Evolutionary conservation across 2,888 invertebrate species (phyloP).

Genomic region (Calameuta idolon): DNA sequence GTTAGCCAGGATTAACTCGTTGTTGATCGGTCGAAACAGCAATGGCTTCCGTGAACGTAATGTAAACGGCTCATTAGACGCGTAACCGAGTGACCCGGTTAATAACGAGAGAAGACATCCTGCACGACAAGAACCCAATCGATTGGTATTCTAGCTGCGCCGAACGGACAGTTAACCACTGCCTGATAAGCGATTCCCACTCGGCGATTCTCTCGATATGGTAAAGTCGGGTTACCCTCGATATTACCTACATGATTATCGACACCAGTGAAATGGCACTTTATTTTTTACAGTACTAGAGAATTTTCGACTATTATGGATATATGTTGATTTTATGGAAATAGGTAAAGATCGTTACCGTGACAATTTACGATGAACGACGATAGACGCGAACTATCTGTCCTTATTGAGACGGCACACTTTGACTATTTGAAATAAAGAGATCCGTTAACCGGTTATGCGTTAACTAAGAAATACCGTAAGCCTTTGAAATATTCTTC

Average conservation of each 20-base stretch:
- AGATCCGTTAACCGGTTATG: background rate
- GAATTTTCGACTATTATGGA: background rate
- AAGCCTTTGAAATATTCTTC: background rate
- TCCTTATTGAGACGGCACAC: background rate
- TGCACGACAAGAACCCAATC: constrained; percentile 48
- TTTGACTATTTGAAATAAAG: background rate
- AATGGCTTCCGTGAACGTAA: background rate
- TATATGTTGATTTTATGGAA: background rate
- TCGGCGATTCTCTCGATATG: constrained; percentile 38
- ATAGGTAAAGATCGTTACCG: background rate
- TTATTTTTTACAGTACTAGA: background rate
- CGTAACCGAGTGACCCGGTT: constrained; percentile 58
- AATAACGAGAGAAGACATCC: constrained; percentile 54
- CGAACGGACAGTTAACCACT: constrained; percentile 47
- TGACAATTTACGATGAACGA: background rate
- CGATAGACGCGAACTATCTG: background rate
- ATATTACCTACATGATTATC: background rate
- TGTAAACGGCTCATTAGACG: constrained; percentile 36
- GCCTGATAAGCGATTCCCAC: constrained; percentile 53
- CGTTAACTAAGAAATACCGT: background rate
- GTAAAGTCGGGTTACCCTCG: constrained; percentile 14
- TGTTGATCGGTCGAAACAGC: background rate
- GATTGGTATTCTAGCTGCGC: constrained; percentile 56
- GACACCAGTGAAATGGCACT: background rate
- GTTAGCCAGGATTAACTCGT: background rate